These are phyloP conservation scores for Melipona bicolor DNA, from an alignment of 2,888 invertebrate genomes.

Conservation along the genomic window DNA sequence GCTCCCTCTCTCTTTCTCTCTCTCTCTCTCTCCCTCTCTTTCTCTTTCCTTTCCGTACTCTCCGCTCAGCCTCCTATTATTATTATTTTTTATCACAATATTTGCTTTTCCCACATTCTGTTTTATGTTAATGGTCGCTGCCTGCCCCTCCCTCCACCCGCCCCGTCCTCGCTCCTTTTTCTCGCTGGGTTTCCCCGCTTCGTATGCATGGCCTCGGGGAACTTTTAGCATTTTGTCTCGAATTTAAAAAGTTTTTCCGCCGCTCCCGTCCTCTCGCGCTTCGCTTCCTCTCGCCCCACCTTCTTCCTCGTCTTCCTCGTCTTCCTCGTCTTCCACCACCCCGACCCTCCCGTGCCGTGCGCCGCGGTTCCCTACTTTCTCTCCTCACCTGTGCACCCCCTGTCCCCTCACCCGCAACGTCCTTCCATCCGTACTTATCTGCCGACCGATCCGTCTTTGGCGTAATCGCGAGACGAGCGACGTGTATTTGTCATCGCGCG, in stretches of 20 bases:
- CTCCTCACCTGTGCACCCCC: constrained; percentile 27
- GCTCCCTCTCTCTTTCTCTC: constrained; percentile 63
- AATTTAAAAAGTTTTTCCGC: constrained; percentile 80
- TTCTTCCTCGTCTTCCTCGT: not conserved
- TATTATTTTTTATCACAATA: constrained; percentile 75
- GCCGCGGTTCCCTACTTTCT: constrained; percentile 24
- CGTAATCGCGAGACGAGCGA: constrained; percentile 13
- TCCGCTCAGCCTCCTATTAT: constrained; percentile 69
- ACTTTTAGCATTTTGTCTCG: constrained; percentile 82
- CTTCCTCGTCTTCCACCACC: not conserved
- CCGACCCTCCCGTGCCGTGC: not conserved
- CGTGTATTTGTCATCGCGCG: no score
- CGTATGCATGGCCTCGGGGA: constrained; percentile 80
- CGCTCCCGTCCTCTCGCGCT: constrained; percentile 43
- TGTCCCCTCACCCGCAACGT: not conserved
- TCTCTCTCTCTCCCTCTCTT: constrained; percentile 42
- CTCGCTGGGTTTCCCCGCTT: constrained; percentile 68
- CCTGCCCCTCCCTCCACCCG: constrained; percentile 56
- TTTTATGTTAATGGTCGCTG: constrained; percentile 80
- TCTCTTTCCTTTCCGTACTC: constrained; percentile 45
- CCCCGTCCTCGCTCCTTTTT: constrained; percentile 61
- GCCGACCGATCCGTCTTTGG: constrained; percentile 41
- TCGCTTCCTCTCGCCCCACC: not conserved
- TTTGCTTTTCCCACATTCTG: constrained; percentile 76
- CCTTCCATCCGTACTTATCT: constrained; percentile 30